Conservation (phyloP, 2,888 invertebrate species). For the Furcula furcula region DNA sequence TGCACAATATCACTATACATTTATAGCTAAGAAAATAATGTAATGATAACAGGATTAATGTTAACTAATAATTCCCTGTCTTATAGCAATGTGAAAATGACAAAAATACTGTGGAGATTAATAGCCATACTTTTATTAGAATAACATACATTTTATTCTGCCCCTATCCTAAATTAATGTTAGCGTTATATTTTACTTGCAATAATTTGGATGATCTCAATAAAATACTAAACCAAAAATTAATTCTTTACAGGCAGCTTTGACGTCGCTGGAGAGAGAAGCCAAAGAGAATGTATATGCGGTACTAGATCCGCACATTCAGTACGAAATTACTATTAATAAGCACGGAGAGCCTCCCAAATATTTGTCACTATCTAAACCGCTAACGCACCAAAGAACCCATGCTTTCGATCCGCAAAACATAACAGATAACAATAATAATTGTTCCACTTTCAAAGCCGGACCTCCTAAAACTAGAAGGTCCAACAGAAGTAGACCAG, state of each 20-base stretch:
- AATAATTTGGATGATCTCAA: too few relatives aligned
- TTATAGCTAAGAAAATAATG: too few relatives aligned
- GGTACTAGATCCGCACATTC: conserved; percentile 78
- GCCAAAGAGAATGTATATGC: conserved; percentile 82
- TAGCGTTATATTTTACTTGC: too few relatives aligned
- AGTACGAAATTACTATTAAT: conserved; percentile 79
- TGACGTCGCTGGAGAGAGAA: conserved; percentile 75
- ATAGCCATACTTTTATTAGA: too few relatives aligned
- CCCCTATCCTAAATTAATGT: too few relatives aligned
- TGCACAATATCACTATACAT: too few relatives aligned
- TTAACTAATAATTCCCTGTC: too few relatives aligned
- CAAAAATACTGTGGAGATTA: too few relatives aligned
- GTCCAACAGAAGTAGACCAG: conserved; percentile 55
- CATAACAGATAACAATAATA: conserved; percentile 46
- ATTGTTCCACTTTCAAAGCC: conserved; percentile 58
- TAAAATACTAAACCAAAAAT: too few relatives aligned
- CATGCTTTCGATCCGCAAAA: conserved; percentile 65
- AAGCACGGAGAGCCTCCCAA: conserved; percentile 78
- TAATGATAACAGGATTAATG: too few relatives aligned
- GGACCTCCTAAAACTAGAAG: conserved; percentile 53
- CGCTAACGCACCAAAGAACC: conserved; percentile 76
- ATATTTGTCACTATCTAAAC: conserved; percentile 76
- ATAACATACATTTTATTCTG: too few relatives aligned
- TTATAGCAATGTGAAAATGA: too few relatives aligned
- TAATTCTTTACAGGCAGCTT: conserved; percentile 61